Conservation (phyloP, 2,113 vertebrate genomes). For the Emydocephalus ijimae region DNA sequence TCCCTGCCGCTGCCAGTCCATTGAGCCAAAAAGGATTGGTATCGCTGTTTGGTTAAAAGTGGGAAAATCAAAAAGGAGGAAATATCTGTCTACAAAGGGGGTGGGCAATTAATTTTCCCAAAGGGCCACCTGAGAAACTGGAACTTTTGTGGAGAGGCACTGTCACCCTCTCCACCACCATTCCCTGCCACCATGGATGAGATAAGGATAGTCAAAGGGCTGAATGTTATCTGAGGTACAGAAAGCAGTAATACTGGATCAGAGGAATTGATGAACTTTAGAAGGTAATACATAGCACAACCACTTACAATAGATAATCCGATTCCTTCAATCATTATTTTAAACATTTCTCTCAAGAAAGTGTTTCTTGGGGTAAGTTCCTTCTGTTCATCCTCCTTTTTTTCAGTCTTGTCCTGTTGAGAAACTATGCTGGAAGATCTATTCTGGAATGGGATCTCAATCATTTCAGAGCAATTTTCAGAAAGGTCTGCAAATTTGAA, state of each 20-base stretch:
- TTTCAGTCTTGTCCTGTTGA: slow-evolving; percentile 73
- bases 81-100: not conserved
- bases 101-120: not conserved
- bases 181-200: not conserved
- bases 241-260: not conserved
- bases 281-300: not conserved
- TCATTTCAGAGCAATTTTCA: slow-evolving; percentile 82
- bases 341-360: slow-evolving; percentile 88
- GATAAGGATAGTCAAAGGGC: not conserved
- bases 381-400: slow-evolving; percentile 72
- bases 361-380: slow-evolving; percentile 73
- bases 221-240: not conserved
- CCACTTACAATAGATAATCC: slow-evolving; percentile 83
- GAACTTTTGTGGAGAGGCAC: not conserved
- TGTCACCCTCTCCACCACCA: not conserved
- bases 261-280: not conserved
- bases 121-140: not conserved
- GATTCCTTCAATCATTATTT: slow-evolving; percentile 87
- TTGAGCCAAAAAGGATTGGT: not conserved
- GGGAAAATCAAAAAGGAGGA: not conserved
- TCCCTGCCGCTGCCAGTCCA: not conserved
- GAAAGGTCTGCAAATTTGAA: slow-evolving; percentile 75
- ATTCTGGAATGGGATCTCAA: slow-evolving; percentile 77
- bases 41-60: not conserved
- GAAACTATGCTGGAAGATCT: slow-evolving; percentile 59